Percentiles rank a stretch among this genome's conserved stretches.
Conservation (phyloP, 2,797 vertebrate species). For the Lophura swinhoii region DNA sequence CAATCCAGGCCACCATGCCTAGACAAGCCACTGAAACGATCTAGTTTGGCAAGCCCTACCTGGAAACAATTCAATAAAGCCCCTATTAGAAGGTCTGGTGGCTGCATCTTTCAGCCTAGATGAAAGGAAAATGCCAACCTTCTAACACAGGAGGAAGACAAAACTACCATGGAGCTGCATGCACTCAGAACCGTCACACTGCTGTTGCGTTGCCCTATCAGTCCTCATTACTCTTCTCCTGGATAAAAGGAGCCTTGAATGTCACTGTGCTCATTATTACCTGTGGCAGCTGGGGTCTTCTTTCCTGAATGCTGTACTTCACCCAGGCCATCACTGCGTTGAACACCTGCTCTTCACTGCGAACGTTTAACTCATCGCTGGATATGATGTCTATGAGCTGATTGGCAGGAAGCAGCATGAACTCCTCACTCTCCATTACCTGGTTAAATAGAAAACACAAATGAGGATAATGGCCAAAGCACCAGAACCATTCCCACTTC, state of each 20-base stretch:
- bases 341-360: slow-evolving; percentile 98
- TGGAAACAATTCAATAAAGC: neutral
- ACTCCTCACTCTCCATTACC: slow-evolving; percentile 99
- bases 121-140: neutral
- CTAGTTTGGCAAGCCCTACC: neutral
- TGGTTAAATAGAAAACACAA: slow-evolving; percentile 63
- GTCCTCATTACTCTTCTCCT: neutral
- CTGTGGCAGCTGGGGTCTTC: slow-evolving; percentile 95
- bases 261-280: slow-evolving; percentile 68
- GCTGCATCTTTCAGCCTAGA: neutral
- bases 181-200: neutral
- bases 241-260: neutral
- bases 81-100: neutral
- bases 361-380: slow-evolving; percentile 98
- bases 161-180: neutral
- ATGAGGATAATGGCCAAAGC: neutral
- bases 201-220: neutral
- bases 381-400: slow-evolving; percentile 99
- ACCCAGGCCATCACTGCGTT: slow-evolving; percentile 99
- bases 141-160: neutral
- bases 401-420: slow-evolving; percentile 98
- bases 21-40: neutral
- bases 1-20: slow-evolving; percentile 2
- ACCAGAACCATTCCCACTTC: neutral
- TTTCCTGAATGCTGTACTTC: slow-evolving; percentile 98